A percentile compares a stretch with the other conserved stretches of the same genome.
These are phyloP conservation scores for Notothenia coriiceps DNA, from an alignment of 2,113 vertebrate genomes.

Conservation along the genomic window DNA sequence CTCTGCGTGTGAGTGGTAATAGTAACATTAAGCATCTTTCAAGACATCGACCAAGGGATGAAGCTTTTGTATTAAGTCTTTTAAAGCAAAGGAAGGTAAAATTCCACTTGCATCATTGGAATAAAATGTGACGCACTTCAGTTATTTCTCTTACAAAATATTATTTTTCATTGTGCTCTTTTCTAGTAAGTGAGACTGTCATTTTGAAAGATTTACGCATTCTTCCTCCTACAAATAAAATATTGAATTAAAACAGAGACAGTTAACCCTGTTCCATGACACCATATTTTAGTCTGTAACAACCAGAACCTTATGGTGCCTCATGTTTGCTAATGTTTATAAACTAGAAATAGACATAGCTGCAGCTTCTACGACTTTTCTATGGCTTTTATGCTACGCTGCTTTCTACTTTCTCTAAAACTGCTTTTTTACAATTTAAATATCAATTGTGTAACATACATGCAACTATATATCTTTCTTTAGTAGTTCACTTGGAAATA, in stretches of 20 bases:
- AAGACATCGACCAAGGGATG: background rate
- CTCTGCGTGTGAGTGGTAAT: background rate
- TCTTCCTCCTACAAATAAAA: background rate
- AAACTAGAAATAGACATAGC: too few relatives aligned
- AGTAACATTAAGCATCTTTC: constrained; percentile 10
- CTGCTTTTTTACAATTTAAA: background rate
- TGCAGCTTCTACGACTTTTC: too few relatives aligned
- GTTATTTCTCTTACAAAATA: background rate
- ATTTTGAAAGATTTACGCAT: background rate
- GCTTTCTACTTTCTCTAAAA: too few relatives aligned
- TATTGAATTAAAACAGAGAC: background rate
- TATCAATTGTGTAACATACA: background rate
- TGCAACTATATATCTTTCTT: background rate
- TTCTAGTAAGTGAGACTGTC: background rate
- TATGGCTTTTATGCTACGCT: background rate
- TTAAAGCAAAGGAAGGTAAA: background rate
- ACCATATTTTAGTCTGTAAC: background rate
- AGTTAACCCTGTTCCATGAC: too few relatives aligned
- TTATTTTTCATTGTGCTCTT: background rate
- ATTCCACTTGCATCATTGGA: background rate
- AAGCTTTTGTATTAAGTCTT: constrained; percentile 4
- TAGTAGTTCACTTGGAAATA: background rate
- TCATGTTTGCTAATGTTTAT: background rate
- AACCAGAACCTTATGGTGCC: background rate
- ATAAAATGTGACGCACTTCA: constrained; percentile 6